A percentile compares a stretch with the other conserved stretches of the same genome.
phyloP scores from a whole-genome alignment of 2,113 vertebrate species.

The Serinus canaria region DNA sequence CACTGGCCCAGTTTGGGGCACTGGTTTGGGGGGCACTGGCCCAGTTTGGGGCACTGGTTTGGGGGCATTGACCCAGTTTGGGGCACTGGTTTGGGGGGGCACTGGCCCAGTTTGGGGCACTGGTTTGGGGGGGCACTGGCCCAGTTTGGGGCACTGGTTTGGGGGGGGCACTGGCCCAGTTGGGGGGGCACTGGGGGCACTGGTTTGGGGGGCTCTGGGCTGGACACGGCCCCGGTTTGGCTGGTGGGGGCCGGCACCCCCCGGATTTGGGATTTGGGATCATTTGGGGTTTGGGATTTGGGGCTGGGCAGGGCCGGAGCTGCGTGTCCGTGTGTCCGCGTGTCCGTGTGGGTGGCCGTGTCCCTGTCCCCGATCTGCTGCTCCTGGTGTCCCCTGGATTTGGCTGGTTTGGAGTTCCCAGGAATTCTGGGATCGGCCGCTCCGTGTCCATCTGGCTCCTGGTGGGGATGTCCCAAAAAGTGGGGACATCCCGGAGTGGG shows the following conservation, averaged over 20 bases:
- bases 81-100: too few species aligned
- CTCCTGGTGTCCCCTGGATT: neutral
- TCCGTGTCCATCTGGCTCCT: neutral
- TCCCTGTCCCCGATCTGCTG: neutral
- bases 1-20: too few species aligned
- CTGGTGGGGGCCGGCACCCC: neutral
- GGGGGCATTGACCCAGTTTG: too few species aligned
- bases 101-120: too few species aligned
- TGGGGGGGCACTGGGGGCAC: too few species aligned
- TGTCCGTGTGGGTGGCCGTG: too few species aligned
- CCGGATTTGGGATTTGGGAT: neutral
- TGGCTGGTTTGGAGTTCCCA: neutral
- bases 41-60: too few species aligned
- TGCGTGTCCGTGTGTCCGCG: too few species aligned
- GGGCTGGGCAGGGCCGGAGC: neutral
- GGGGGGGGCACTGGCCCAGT: too few species aligned
- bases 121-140: too few species aligned
- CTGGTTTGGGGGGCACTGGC: too few species aligned
- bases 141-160: too few species aligned
- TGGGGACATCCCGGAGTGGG: neutral
- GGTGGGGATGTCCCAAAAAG: neutral
- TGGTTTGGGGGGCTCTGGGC: neutral
- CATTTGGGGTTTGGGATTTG: neutral
- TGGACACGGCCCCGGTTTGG: neutral
- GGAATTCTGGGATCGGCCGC: accelerated